phyloP scores from a whole-genome alignment of 2,888 invertebrate genomes.

The Seira ritae region DNA sequence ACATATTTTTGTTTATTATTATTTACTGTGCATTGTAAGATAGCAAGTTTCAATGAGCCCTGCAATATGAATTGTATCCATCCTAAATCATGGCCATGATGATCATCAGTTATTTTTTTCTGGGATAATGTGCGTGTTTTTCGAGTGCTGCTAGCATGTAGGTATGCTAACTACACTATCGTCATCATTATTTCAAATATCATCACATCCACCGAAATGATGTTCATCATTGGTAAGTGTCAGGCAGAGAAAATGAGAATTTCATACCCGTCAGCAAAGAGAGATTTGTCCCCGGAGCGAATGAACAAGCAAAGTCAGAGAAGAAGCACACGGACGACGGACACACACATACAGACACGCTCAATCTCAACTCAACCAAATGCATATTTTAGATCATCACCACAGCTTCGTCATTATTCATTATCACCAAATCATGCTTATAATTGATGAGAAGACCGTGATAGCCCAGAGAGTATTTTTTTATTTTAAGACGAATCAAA shows the following conservation, averaged over 20 bases:
- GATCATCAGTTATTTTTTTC: slow-evolving; percentile 4
- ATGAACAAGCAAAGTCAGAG: slow-evolving; percentile 35
- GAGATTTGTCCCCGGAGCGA: slow-evolving; percentile 16
- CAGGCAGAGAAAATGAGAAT: slow-evolving; percentile 64
- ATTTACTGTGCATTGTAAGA: slow-evolving; percentile 40
- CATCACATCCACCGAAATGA: slow-evolving; percentile 30
- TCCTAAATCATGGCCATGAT: neutral
- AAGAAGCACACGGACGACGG: slow-evolving; percentile 31
- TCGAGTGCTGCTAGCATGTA: slow-evolving; percentile 28
- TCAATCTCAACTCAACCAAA: neutral
- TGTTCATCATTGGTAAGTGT: slow-evolving; percentile 40
- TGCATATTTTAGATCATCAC: slow-evolving; percentile 63
- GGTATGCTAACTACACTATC: slow-evolving; percentile 35
- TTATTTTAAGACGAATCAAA: slow-evolving; percentile 23
- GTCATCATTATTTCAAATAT: slow-evolving; percentile 23
- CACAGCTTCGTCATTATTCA: slow-evolving; percentile 40
- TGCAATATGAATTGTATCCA: slow-evolving; percentile 5
- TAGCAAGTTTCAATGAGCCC: slow-evolving; percentile 4
- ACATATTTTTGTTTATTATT: slow-evolving; percentile 29
- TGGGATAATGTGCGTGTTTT: slow-evolving; percentile 29
- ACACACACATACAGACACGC: slow-evolving; percentile 8
- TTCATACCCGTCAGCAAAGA: slow-evolving; percentile 61
- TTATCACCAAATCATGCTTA: slow-evolving; percentile 54
- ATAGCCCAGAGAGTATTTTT: slow-evolving; percentile 9
- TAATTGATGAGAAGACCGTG: slow-evolving; percentile 33